Base-by-base conservation (phyloP, 2,888 invertebrate species). In the Pachydiplax longipennis region DNA sequence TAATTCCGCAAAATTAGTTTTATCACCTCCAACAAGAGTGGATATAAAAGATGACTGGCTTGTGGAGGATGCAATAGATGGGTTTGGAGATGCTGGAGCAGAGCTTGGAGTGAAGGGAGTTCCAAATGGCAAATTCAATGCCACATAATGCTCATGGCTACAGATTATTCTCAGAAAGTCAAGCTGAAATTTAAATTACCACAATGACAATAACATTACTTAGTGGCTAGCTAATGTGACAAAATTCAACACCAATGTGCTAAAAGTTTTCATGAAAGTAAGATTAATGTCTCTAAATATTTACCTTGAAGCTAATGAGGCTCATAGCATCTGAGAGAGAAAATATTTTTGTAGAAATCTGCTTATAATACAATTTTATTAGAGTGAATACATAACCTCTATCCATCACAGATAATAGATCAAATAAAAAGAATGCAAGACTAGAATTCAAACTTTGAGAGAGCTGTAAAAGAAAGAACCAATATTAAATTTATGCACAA, bases 91-190 rank as follows among this genome's bases (percentile, higher is more conserved):
- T 4, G 96, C 95, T 92, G 94, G 93, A 31, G 94, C 94, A 40
- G 94, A 94, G 44, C 94, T 94, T 0, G 95, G 94, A 92, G 95
- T 95, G 93, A 95, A 96, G 8, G 96, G 96, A 8, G 96, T 96
- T 3, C 96, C 96, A 93, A 97, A 96, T 0, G 99, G 98, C 92
- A 99, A 95, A 95, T 98, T 99, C 91, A 99, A 95, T 0, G 98
- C 96, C 31, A 99, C 96, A 95, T 97, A 99, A 95, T 99, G 99
- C 94, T 99, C 99, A 94, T 99, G 99, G 91, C 98, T 97, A 94
- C 98, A 98, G 3, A 99, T 95, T 91, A 99, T 98, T 91, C 99
- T 96, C n/a, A 99, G 95, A 93, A 98, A 98, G 92, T 99, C 98
- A 81, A 99, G 95, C 95, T 98, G 96, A 25, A 95, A 94, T 87